Percentiles rank a stretch among this genome's conserved stretches.
These are phyloP conservation scores for Sciurus vulgaris DNA, from an alignment of 2,797 vertebrate species.

Conservation along the genomic window DNA sequence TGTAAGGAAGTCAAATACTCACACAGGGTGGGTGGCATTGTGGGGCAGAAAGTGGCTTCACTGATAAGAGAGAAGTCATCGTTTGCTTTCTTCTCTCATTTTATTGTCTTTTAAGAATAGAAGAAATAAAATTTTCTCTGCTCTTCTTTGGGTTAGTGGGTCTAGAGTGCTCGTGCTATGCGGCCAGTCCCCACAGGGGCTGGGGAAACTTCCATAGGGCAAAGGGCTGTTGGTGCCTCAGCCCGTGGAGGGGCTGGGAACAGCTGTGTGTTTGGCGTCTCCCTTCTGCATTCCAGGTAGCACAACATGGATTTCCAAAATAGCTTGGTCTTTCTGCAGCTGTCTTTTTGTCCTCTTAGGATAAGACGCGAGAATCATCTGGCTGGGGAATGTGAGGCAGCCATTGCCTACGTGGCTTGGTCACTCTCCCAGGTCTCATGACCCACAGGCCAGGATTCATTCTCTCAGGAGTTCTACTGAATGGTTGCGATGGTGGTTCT, in stretches of 20 bases:
- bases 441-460: background rate
- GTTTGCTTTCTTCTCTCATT: background rate
- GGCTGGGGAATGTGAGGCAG: background rate
- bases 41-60: slow-evolving; percentile 12
- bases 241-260: background rate
- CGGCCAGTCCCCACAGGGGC: background rate
- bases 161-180: background rate
- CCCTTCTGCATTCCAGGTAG: background rate
- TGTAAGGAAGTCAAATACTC: slow-evolving; percentile 39
- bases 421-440: background rate
- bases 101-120: slow-evolving; percentile 47
- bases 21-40: slow-evolving; percentile 36
- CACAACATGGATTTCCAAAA: background rate
- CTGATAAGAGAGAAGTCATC: slow-evolving; percentile 24
- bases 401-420: too few relatives aligned
- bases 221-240: background rate
- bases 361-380: background rate
- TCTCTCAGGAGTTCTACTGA: background rate
- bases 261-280: background rate
- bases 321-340: background rate
- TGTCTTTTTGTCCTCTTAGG: background rate
- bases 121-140: background rate
- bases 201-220: background rate
- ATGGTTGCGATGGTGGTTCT: background rate
- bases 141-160: background rate